Conservation (phyloP, 2,113 vertebrate species). For the human region DNA sequence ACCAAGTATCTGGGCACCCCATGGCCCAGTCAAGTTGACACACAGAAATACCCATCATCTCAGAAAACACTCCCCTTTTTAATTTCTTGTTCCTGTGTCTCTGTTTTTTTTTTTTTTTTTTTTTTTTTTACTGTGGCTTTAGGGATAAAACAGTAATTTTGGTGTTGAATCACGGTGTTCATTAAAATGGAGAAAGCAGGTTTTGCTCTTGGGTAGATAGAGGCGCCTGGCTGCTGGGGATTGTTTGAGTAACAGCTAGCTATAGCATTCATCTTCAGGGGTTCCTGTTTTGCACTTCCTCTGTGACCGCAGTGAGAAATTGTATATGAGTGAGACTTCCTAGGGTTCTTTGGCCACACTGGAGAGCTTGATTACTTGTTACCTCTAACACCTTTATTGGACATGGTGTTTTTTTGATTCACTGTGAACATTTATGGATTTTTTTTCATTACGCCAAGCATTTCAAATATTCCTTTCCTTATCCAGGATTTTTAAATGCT, state of each 20-base stretch:
- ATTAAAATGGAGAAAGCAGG: not conserved
- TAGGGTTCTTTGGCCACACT: not conserved
- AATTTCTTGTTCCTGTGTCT: not conserved
- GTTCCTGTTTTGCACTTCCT: not conserved
- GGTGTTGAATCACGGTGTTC: not conserved
- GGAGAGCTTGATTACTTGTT: constrained; percentile 1
- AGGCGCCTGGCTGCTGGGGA: not conserved
- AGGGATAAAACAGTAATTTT: constrained; percentile 59
- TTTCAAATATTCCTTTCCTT: not conserved
- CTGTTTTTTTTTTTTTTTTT: not conserved
- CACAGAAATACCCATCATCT: not conserved
- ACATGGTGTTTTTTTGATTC: not conserved
- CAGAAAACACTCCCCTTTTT: constrained; percentile 10
- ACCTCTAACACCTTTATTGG: constrained; percentile 1
- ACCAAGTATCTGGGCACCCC: not conserved
- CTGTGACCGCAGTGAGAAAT: not conserved
- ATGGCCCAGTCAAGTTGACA: not conserved
- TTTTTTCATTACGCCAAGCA: not conserved
- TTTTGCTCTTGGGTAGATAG: not conserved
- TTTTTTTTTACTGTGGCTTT: not conserved
- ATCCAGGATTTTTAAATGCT: not conserved
- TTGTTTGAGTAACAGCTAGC: not conserved
- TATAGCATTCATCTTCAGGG: not conserved
- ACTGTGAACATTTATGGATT: not conserved
- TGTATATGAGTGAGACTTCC: not conserved